Evolutionary conservation across 2,888 invertebrate genomes (phyloP).

Genomic region (Scelioninae gen. 1): DNA sequence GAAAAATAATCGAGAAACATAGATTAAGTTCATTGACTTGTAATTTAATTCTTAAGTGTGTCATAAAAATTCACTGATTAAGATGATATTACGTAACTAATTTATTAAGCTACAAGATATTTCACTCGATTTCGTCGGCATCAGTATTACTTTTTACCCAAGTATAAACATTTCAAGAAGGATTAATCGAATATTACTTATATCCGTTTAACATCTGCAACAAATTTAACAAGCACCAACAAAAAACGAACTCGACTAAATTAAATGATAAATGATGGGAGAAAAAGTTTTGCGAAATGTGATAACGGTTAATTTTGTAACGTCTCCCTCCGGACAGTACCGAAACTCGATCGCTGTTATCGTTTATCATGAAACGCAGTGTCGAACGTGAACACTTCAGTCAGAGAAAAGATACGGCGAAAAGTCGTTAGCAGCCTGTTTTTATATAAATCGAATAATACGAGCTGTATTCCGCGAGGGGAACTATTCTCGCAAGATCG

Average conservation of each 20-base stretch:
- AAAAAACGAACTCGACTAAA: background rate
- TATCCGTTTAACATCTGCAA: too few species aligned
- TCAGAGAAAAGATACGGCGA: conserved; percentile 7
- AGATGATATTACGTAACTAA: too few species aligned
- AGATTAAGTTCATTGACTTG: too few species aligned
- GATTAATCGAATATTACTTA: too few species aligned
- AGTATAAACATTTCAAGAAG: too few species aligned
- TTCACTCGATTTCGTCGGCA: too few species aligned
- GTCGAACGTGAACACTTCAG: conserved; percentile 18
- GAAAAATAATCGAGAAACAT: too few species aligned
- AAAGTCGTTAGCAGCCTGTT: conserved; percentile 43
- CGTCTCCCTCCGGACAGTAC: background rate
- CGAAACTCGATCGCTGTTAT: conserved; percentile 5
- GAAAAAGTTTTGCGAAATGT: background rate
- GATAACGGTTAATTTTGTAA: background rate
- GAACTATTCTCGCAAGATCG: conserved; percentile 57
- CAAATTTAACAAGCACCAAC: too few species aligned
- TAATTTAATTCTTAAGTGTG: too few species aligned
- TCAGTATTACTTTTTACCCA: too few species aligned
- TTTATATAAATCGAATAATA: conserved; percentile 53
- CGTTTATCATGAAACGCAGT: conserved; percentile 33
- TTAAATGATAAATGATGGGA: background rate
- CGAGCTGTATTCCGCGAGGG: conserved; percentile 7
- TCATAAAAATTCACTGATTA: too few species aligned
- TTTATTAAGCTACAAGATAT: too few species aligned